These are phyloP conservation scores for Percina caprodes DNA, from an alignment of 2,113 vertebrate species.

Conservation along the genomic window DNA sequence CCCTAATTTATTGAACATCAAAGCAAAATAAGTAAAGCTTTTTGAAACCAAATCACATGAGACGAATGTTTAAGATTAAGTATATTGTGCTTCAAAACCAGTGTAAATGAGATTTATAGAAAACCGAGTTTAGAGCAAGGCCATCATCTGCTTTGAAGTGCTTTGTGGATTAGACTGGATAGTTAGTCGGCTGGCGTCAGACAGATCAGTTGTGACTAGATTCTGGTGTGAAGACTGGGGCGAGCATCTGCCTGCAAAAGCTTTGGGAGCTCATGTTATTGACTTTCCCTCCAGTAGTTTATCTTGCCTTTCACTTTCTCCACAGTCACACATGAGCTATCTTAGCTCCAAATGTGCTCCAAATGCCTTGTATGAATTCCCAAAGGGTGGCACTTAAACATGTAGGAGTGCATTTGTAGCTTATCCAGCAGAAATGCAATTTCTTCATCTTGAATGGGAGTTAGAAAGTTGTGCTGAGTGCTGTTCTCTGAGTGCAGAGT, in stretches of 20 bases:
- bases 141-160: constrained; percentile 54
- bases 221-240: constrained; percentile 23
- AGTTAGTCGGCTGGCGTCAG: constrained; percentile 39
- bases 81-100: constrained; percentile 24
- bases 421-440: constrained; percentile 8
- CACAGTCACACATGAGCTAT: constrained; percentile 10
- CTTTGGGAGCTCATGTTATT: constrained; percentile 38
- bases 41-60: constrained; percentile 23
- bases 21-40: constrained; percentile 1
- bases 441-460: constrained; percentile 5
- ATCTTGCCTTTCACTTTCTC: constrained; percentile 24
- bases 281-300: constrained; percentile 43
- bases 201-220: constrained; percentile 49
- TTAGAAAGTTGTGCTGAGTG: constrained; percentile 12
- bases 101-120: constrained; percentile 23
- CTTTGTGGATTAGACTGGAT: constrained; percentile 62
- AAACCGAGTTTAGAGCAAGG: constrained; percentile 4
- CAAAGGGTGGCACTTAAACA: constrained; percentile 10
- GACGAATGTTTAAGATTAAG: constrained; percentile 7
- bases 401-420: constrained; percentile 9
- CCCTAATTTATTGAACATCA: constrained; percentile 10
- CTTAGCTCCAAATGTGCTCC: neutral
- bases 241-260: constrained; percentile 31
- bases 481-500: constrained; percentile 7
- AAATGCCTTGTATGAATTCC: neutral